Evolutionary conservation across 2,888 invertebrate genomes (phyloP).

Genomic region (Sphinx pinastri): DNA sequence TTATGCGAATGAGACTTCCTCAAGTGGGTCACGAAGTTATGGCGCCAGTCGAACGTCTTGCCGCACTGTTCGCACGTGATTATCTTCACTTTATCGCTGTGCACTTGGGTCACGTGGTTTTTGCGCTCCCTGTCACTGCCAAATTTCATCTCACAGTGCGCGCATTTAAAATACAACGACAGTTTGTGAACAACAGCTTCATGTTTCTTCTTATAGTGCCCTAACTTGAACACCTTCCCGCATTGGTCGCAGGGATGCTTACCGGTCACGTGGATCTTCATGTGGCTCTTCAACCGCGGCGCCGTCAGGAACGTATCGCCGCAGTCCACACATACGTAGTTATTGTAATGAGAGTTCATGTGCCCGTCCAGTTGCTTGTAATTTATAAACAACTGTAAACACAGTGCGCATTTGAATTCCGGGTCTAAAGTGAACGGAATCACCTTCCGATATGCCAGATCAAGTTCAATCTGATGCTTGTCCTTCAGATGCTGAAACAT

Average conservation of each 20-base stretch:
- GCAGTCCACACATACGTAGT: constrained; percentile 64
- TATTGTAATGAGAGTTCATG: constrained; percentile 69
- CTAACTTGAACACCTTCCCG: constrained; percentile 67
- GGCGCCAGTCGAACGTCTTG: constrained; percentile 66
- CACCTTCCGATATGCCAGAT: constrained; percentile 51
- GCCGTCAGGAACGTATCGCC: constrained; percentile 59
- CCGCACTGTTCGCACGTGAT: constrained; percentile 67
- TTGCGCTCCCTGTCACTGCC: constrained; percentile 46
- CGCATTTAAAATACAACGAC: constrained; percentile 48
- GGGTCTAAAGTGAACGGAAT: constrained; percentile 55
- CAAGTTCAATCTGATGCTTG: constrained; percentile 48
- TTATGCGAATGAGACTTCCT: constrained; percentile 55
- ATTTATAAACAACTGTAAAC: constrained; percentile 47
- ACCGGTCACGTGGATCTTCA: constrained; percentile 68
- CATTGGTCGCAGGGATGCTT: constrained; percentile 71
- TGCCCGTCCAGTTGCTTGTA: constrained; percentile 60
- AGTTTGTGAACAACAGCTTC: constrained; percentile 51
- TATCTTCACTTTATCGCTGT: constrained; percentile 51
- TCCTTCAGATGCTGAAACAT: constrained; percentile 59
- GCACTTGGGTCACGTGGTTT: constrained; percentile 50
- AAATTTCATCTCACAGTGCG: constrained; percentile 56
- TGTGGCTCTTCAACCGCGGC: constrained; percentile 58
- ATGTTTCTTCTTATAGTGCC: constrained; percentile 60
- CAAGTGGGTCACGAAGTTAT: constrained; percentile 69
- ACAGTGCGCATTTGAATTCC: constrained; percentile 55